phyloP scores from a whole-genome alignment of 2,113 vertebrate species.

The Nymphicus hollandicus region DNA sequence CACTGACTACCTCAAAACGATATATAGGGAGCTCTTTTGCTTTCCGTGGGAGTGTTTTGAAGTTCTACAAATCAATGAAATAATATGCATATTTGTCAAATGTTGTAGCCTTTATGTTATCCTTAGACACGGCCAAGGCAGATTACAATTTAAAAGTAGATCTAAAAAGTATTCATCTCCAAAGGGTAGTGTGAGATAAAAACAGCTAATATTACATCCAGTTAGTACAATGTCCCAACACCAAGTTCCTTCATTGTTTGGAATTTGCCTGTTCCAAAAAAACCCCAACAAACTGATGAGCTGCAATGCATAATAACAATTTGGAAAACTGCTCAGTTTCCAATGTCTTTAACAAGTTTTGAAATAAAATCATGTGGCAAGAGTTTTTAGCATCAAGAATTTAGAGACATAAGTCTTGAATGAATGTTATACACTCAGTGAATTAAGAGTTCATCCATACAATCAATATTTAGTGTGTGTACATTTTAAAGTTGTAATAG shows the following conservation, averaged over 20 bases:
- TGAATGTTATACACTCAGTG: neutral
- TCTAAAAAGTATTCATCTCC: neutral
- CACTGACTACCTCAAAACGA: neutral
- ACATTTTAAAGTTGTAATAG: neutral
- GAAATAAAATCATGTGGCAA: neutral
- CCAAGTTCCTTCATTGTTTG: neutral
- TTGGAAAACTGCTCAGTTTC: neutral
- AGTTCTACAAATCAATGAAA: slow-evolving; percentile 6
- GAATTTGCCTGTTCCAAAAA: neutral
- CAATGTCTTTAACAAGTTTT: neutral
- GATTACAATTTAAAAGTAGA: neutral
- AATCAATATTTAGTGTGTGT: neutral
- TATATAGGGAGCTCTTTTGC: neutral
- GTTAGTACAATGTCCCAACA: neutral
- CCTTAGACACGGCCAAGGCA: neutral
- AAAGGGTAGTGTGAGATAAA: neutral
- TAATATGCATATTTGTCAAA: neutral
- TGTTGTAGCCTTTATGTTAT: neutral
- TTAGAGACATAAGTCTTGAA: neutral
- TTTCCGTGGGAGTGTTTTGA: neutral
- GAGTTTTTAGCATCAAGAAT: neutral
- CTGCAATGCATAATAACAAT: neutral
- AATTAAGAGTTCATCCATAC: neutral
- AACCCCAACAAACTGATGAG: rapidly evolving
- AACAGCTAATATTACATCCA: neutral